Conservation (phyloP, 2,888 invertebrate genomes). For the Himalopsyche anomala region DNA sequence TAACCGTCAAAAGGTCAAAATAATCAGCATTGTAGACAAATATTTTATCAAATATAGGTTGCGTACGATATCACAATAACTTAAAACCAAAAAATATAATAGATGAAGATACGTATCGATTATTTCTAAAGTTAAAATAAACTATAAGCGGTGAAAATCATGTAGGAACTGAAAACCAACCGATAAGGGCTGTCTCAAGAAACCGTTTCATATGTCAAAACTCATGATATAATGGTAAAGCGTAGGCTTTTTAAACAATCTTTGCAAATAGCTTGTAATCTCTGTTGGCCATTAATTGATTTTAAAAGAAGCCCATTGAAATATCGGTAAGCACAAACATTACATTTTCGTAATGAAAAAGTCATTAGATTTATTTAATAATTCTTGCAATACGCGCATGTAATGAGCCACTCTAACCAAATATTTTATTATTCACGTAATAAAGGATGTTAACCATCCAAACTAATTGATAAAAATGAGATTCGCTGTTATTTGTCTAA, state of each 20-base stretch:
- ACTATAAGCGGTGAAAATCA: neutral
- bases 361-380: too few relatives aligned
- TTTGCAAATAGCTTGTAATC: neutral
- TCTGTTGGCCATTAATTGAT: too few relatives aligned
- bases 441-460: neutral
- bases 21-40: too few relatives aligned
- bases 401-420: too few relatives aligned
- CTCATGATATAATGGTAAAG: neutral
- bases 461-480: constrained; percentile 26
- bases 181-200: neutral
- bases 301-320: too few relatives aligned
- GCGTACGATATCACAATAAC: constrained; percentile 24
- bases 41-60: constrained; percentile 24
- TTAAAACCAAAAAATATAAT: constrained; percentile 28
- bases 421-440: neutral
- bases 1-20: too few relatives aligned
- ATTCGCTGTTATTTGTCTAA: constrained; percentile 23
- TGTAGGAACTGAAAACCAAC: constrained; percentile 1
- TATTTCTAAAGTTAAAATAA: neutral
- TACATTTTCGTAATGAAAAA: too few relatives aligned
- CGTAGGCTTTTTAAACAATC: neutral
- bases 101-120: constrained; percentile 7
- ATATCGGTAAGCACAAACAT: too few relatives aligned
- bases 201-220: constrained; percentile 1
- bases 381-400: too few relatives aligned